Percentiles rank a stretch among this genome's conserved stretches.
Evolutionary conservation across 2,888 invertebrate genomes (phyloP).

Genomic region (Anorthoa munda): DNA sequence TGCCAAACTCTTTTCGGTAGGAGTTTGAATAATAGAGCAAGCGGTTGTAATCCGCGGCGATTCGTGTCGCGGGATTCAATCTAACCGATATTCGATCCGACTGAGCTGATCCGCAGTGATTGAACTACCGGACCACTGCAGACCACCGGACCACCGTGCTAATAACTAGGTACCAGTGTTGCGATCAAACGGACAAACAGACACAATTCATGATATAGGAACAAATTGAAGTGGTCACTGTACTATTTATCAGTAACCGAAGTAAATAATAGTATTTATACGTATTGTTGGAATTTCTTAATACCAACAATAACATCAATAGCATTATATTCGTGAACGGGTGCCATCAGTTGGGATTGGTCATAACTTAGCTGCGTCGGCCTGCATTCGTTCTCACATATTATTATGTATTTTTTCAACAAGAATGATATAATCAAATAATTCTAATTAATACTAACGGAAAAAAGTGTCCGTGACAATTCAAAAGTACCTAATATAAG

Average conservation of each 20-base stretch:
- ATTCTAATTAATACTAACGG: no score
- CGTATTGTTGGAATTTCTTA: neutral
- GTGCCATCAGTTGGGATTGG: no score
- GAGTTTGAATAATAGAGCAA: conserved; percentile 66
- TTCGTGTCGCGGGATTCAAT: conserved; percentile 64
- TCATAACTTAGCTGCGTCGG: no score
- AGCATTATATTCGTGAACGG: no score
- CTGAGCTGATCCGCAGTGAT: conserved; percentile 53
- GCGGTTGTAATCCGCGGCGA: conserved; percentile 59
- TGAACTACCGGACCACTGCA: conserved; percentile 13
- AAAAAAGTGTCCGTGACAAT: no score
- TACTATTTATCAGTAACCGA: conserved; percentile 4
- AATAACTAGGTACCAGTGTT: conserved; percentile 43
- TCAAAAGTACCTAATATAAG: no score
- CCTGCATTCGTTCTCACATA: no score
- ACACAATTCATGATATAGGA: conserved; percentile 20
- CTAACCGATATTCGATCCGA: conserved; percentile 58
- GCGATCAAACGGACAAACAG: neutral
- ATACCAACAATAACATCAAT: neutral
- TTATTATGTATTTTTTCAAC: no score
- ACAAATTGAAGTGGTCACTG: conserved; percentile 17
- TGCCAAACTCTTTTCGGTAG: conserved; percentile 18
- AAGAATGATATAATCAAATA: no score
- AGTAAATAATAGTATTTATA: neutral
- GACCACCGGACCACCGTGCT: conserved; percentile 15